Base-by-base conservation (phyloP, 1,140 invertebrate species). In the Maconellicoccus hirsutus region DNA sequence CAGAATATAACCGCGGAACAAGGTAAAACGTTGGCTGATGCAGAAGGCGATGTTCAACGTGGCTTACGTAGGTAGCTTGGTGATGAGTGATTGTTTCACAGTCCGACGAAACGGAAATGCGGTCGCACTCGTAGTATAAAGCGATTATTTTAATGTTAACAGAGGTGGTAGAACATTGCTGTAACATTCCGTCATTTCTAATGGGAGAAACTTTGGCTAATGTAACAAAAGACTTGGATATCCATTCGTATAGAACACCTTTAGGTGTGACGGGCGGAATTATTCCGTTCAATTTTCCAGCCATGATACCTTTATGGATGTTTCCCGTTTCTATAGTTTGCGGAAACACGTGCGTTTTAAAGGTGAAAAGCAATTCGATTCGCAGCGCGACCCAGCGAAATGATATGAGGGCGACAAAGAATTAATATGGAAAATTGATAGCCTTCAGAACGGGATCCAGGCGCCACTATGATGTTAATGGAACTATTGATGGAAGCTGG, bases 221-320 rank as follows among this genome's bases (percentile, higher is more conserved):
- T 72, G 92, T 98, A 66, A 87, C 94, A 0, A 94, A 90, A 73
- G 95, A 98, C 76, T 93, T 96, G 91, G 93, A 96, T 76, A 90
- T 90, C 1, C 84, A 90, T 72, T 94, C 93, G 0, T 93, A 94
- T 78, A 87, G 93, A 75, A 78, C 93, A 25, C 96, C 97, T 0
- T 81, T 98, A 1, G 95, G 95, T 66, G 92, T 96, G 19, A 86
- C 89, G 71, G 90, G 89, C 74, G 94, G 93, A 42, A 94, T 97
- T 76, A 91, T 92, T 38, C 92, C 92, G 0, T 95, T 95, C 78
- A 96, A 96, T 81, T 99, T 99, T 80, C 97, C 98, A 0, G 96
- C 97, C 39, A 99, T 99, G 98, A 98, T 99, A 77, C 98, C 98
- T 0, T 83, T 99, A 1, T 99, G 98, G 97, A 98, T 96, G 89